Percentiles rank a stretch among this genome's conserved stretches.
Conservation (phyloP, 2,888 invertebrate species). For the Piscicola geometra region DNA sequence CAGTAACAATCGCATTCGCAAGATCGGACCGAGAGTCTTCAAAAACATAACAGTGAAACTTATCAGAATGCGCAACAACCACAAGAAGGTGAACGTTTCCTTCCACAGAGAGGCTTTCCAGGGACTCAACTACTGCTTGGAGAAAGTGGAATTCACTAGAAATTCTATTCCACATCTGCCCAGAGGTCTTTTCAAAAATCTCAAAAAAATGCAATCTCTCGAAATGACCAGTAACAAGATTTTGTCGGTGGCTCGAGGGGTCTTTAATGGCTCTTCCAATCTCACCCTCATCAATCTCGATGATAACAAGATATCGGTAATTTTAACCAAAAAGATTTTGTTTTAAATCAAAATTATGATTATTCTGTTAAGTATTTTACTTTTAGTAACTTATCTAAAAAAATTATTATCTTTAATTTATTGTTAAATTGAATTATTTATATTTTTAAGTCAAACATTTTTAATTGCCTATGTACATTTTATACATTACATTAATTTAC, state of each 20-base stretch:
- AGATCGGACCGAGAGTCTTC: slow-evolving; percentile 37
- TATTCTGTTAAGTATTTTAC: background rate
- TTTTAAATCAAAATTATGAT: slow-evolving; percentile 9
- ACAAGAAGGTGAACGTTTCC: slow-evolving; percentile 26
- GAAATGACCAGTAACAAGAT: slow-evolving; percentile 38
- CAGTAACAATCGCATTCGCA: slow-evolving; percentile 36
- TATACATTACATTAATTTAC: too few species aligned
- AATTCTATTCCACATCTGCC: slow-evolving; percentile 39
- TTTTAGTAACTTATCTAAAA: background rate
- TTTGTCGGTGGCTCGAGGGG: slow-evolving; percentile 18
- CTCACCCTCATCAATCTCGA: slow-evolving; percentile 37
- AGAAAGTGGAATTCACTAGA: slow-evolving; percentile 34
- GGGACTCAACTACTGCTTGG: slow-evolving; percentile 39
- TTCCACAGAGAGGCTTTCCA: slow-evolving; percentile 39
- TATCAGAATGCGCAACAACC: slow-evolving; percentile 40
- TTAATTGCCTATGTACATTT: too few species aligned
- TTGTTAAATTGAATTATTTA: too few species aligned
- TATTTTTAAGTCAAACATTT: too few species aligned
- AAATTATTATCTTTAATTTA: too few species aligned
- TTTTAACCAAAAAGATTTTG: background rate
- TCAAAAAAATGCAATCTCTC: slow-evolving; percentile 33
- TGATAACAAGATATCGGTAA: slow-evolving; percentile 33
- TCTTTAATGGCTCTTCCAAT: slow-evolving; percentile 39
- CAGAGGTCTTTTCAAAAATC: slow-evolving; percentile 38
- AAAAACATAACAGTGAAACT: slow-evolving; percentile 36